Evolutionary conservation across 2,113 vertebrate species (phyloP), one percentile per base, ranked within the genome.

Genomic region (Panurus biarmicus): DNA sequence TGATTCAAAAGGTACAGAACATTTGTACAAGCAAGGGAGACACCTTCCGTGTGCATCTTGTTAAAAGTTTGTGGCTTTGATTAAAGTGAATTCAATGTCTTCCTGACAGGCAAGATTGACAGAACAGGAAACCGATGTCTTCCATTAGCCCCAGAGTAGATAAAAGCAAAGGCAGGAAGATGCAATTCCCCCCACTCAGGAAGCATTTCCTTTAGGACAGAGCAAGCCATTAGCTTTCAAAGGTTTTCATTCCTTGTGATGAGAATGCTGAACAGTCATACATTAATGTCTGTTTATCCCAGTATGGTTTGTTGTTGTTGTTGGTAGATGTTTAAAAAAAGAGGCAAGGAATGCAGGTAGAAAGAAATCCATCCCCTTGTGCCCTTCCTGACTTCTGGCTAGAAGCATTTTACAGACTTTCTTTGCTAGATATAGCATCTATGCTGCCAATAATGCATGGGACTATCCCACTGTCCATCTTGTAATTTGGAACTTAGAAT

Each of bases 91-190:
- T 87, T 60, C 67, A 64, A 26, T 56, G 66, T 72, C 66, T 88
- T 64, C 44, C 64, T 86, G 93, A 92, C 73, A 94, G 40, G 42
- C 28, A 71, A 81, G 89, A 92, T 45, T 93, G 95, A 84, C 92
- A 96, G 89, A 87, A 90, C 60, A 95, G 70, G 87, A 94, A 95
- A 95, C 87, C 0, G 8, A 66, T 77, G 67, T 88, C 81, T 95
- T 93, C 91, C 85, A 91, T 95, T 94, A 96, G 60, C 60, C 36
- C 45, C 31, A 51, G 67, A 87, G 85, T 1, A 89, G 85, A 95
- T 94, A 96, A 92, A 95, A 87, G 87, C 50, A 82, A 65, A 87
- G 35, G 26, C 50, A 72, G 74, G 74, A 77, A 92, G 77, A 82
- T 53, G 50, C 11, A 79, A 13, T 75, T 87, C 23, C 51, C 73